A percentile compares a stretch with the other conserved stretches of the same genome.
Evolutionary conservation across 2,113 vertebrate species (phyloP).

Genomic region (Gadus chalcogrammus): DNA sequence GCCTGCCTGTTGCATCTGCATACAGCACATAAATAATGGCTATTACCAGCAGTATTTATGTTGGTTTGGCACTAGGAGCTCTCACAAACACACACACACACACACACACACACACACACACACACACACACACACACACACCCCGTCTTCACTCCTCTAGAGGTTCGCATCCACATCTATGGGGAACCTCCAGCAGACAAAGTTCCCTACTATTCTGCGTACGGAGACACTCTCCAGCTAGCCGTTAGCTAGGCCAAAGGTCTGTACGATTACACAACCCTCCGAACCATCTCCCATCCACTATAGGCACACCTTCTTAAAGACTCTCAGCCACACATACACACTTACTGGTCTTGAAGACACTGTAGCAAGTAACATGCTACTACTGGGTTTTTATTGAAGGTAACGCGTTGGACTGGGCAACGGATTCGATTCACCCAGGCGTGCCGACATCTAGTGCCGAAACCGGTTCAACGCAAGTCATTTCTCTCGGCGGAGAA

Average conservation of each 20-base stretch:
- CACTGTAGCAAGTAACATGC: too few species aligned
- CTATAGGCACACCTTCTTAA: conserved; percentile 29
- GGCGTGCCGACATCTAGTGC: too few species aligned
- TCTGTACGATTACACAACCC: conserved; percentile 37
- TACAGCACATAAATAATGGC: too few species aligned
- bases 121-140: conserved; percentile 15
- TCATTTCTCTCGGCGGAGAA: too few species aligned
- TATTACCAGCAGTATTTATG: too few species aligned
- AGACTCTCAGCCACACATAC: too few species aligned
- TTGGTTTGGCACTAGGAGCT: conserved; percentile 7
- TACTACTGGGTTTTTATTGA: too few species aligned
- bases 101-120: conserved; percentile 12
- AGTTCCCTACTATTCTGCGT: background rate
- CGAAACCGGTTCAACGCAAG: too few species aligned
- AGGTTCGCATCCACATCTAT: background rate
- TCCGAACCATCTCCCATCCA: conserved; percentile 17
- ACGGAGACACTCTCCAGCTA: conserved; percentile 19
- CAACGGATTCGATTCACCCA: too few species aligned
- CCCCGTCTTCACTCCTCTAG: background rate
- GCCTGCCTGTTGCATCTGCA: too few species aligned
- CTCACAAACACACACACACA: conserved; percentile 18
- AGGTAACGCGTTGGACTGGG: too few species aligned
- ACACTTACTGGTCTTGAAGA: too few species aligned
- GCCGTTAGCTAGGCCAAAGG: conserved; percentile 25
- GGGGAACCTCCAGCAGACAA: background rate